These are phyloP conservation scores for Xestia rhomboidea DNA, from an alignment of 2,888 invertebrate species.

Conservation along the genomic window DNA sequence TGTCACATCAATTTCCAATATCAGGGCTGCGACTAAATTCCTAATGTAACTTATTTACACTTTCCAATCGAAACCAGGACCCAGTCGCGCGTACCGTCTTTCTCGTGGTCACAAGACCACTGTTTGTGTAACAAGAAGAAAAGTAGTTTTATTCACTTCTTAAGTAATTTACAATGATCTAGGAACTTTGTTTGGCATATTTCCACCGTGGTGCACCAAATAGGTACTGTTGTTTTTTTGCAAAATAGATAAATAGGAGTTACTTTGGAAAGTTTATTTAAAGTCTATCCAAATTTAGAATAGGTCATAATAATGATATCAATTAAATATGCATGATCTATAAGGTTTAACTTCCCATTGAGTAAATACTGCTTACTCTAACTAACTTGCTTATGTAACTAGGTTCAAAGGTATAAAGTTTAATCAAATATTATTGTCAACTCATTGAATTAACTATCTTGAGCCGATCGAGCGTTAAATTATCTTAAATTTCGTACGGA, in stretches of 20 bases:
- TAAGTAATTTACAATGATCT: too few relatives aligned
- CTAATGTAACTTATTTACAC: too few relatives aligned
- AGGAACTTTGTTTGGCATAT: background rate
- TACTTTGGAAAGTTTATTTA: background rate
- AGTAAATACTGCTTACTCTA: conserved; percentile 14
- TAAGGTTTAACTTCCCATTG: conserved; percentile 19
- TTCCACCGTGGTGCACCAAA: background rate
- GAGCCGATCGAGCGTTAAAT: background rate
- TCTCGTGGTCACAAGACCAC: too few relatives aligned
- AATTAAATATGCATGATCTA: conserved; percentile 44
- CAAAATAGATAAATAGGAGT: too few relatives aligned
- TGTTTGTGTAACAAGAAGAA: too few relatives aligned
- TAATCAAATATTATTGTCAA: conserved; percentile 23
- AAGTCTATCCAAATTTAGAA: conserved; percentile 12
- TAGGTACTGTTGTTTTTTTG: background rate
- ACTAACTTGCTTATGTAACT: conserved; percentile 1
- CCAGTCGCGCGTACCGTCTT: too few relatives aligned
- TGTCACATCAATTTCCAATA: too few relatives aligned
- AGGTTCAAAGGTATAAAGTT: conserved; percentile 19
- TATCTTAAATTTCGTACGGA: background rate
- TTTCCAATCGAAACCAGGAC: too few relatives aligned
- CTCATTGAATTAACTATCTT: background rate
- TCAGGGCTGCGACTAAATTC: too few relatives aligned
- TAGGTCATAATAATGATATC: conserved; percentile 1
- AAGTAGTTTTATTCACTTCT: too few relatives aligned